Evolutionary conservation across 1,140 invertebrate species (phyloP).

Genomic region (Globodera ellingtonae): DNA sequence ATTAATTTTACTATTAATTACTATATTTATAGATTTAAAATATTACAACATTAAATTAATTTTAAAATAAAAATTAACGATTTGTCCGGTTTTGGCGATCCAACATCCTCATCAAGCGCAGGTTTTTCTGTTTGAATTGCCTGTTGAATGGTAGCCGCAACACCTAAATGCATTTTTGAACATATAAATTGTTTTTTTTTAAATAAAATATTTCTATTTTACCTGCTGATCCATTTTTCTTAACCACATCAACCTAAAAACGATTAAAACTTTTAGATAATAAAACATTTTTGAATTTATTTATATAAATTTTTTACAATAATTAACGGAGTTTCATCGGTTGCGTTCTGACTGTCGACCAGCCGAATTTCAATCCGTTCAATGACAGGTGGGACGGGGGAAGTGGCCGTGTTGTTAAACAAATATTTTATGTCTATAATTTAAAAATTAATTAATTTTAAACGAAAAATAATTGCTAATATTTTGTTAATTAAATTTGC

Average conservation of each 20-base stretch:
- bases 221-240: constrained; percentile 5
- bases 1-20: neutral
- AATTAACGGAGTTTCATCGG: neutral
- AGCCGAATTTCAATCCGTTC: constrained; percentile 28
- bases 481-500: too few species aligned
- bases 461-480: too few species aligned
- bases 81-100: neutral
- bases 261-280: neutral
- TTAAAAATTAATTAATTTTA: neutral
- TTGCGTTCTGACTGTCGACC: neutral
- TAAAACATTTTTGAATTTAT: neutral
- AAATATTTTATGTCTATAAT: neutral
- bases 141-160: constrained; percentile 4
- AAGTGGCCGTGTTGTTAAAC: neutral
- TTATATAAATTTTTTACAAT: neutral
- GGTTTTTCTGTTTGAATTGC: neutral
- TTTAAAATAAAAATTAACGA: neutral
- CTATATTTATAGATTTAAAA: neutral
- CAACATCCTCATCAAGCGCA: neutral
- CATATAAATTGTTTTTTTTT: neutral
- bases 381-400: constrained; percentile 2
- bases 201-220: neutral
- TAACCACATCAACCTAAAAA: constrained; percentile 5
- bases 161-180: neutral
- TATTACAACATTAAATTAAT: too few species aligned